phyloP scores from a whole-genome alignment of 2,888 invertebrate genomes.

The Metallyticus violacea region DNA sequence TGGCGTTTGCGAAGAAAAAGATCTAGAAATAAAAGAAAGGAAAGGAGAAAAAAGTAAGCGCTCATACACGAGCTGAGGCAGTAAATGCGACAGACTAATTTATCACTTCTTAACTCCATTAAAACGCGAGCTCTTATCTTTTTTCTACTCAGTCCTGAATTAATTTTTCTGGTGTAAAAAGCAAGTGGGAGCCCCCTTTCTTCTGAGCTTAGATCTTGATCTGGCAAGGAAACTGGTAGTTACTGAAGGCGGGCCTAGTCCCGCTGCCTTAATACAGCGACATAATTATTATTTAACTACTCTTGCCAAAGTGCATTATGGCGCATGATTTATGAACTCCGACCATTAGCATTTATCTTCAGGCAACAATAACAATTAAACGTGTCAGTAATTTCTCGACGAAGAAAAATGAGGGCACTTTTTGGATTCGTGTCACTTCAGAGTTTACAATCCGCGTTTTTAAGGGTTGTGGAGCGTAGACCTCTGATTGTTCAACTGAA shows the following conservation, averaged over 20 bases:
- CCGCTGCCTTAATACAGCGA: not conserved
- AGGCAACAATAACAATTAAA: not conserved
- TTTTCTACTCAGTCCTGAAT: constrained; percentile 6
- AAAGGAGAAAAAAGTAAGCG: too few relatives aligned
- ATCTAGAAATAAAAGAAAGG: not conserved
- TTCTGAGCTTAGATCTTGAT: too few relatives aligned
- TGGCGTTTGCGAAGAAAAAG: constrained; percentile 4
- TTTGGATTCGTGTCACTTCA: not conserved
- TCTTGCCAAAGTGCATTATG: not conserved
- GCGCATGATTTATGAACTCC: not conserved
- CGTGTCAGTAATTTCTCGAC: not conserved
- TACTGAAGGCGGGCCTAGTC: not conserved
- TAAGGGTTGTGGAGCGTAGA: not conserved
- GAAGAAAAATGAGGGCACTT: not conserved
- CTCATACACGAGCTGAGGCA: not conserved
- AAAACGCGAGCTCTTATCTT: constrained; percentile 1
- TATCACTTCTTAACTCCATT: constrained; percentile 17
- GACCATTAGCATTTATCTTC: not conserved
- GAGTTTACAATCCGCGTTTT: not conserved
- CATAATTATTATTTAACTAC: not conserved
- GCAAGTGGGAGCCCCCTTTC: not conserved
- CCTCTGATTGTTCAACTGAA: too few relatives aligned
- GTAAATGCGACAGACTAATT: not conserved
- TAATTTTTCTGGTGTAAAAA: not conserved
- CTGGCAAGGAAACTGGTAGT: not conserved